Percentiles rank a stretch among this genome's conserved stretches.
Conservation (phyloP, 37 sponge, comb jelly and placozoan genomes). For the Chondrilla cf. caribensis region DNA sequence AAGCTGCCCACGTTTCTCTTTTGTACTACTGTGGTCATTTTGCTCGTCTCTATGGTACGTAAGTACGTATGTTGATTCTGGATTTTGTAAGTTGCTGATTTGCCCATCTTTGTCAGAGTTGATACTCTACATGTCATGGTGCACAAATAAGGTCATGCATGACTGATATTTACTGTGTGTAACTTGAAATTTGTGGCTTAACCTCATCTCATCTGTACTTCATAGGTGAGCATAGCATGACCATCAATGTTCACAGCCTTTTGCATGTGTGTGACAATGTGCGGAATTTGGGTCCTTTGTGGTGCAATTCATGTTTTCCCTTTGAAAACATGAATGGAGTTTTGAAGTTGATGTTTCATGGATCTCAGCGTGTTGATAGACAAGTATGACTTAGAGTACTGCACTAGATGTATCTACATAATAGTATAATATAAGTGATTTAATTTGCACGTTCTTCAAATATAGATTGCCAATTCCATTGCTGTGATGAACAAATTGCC, state of each 20-base stretch:
- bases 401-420: not conserved
- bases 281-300: conserved; percentile 12
- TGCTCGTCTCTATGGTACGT: conserved; percentile 28
- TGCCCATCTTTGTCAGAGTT: too few relatives aligned
- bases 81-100: too few relatives aligned
- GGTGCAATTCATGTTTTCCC: conserved; percentile 8
- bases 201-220: not conserved
- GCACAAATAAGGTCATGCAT: too few relatives aligned
- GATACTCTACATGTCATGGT: too few relatives aligned
- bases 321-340: conserved; percentile 24
- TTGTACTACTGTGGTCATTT: conserved; percentile 35
- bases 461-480: too few relatives aligned
- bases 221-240: conserved; percentile 27
- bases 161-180: too few relatives aligned
- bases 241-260: conserved; percentile 30
- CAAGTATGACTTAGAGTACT: not conserved
- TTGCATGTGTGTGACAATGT: conserved; percentile 40
- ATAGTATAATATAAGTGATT: too few relatives aligned
- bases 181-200: too few relatives aligned
- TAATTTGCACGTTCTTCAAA: too few relatives aligned
- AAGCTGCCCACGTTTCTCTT: not conserved
- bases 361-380: conserved; percentile 14
- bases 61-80: too few relatives aligned
- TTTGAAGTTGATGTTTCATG: conserved; percentile 11
- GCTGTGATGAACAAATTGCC: too few relatives aligned